A percentile compares a stretch with the other conserved stretches of the same genome.
Evolutionary conservation across 1,140 invertebrate genomes (phyloP).

Genomic region (Anastatus disparis): DNA sequence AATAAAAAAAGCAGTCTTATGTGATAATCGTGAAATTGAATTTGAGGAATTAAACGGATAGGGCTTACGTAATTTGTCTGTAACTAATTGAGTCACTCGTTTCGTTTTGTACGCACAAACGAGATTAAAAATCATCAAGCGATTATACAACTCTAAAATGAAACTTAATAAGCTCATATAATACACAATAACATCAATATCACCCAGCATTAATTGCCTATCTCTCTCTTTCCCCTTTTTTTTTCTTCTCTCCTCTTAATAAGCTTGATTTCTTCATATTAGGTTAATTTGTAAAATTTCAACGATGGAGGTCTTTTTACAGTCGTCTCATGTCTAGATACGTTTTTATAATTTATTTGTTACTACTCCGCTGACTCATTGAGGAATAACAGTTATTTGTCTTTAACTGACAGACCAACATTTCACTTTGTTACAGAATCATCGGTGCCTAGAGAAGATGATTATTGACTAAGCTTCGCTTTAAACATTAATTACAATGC

Average conservation of each 20-base stretch:
- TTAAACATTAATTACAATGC: no score
- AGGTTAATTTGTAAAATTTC: not conserved
- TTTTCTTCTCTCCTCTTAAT: no score
- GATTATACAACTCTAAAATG: constrained; percentile 9
- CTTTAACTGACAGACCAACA: not conserved
- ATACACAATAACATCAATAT: no score
- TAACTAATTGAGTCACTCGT: constrained; percentile 24
- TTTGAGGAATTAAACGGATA: no score
- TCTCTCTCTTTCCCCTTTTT: no score
- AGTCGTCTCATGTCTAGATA: no score
- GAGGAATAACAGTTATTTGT: not conserved
- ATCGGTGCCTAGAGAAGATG: no score
- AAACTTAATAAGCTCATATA: not conserved
- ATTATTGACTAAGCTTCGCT: no score
- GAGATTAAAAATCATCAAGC: constrained; percentile 9
- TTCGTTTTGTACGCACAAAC: constrained; percentile 10
- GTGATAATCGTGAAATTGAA: constrained; percentile 41
- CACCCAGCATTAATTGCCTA: no score
- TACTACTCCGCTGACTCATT: constrained; percentile 1
- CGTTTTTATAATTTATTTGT: constrained; percentile 5
- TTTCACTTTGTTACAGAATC: constrained; percentile 1
- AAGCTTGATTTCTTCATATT: not conserved
- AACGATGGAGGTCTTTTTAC: not conserved
- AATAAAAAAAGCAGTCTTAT: not conserved
- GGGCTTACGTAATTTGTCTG: constrained; percentile 29